These are phyloP conservation scores for Stegastes partitus DNA, from an alignment of 2,113 vertebrate genomes.

Conservation along the genomic window DNA sequence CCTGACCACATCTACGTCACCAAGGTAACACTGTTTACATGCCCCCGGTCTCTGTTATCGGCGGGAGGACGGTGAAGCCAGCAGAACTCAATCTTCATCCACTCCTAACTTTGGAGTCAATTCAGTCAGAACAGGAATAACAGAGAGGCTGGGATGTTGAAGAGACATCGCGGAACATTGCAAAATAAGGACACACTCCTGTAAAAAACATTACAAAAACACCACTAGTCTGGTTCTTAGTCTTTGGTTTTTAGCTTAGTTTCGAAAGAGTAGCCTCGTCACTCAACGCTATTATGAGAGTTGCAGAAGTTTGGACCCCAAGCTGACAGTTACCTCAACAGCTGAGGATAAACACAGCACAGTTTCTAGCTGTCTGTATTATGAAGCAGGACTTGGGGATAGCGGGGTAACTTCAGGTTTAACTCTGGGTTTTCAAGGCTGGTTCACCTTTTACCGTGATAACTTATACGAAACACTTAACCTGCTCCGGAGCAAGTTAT, in stretches of 20 bases:
- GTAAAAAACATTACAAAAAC: background rate
- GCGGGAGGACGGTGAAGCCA: constrained; percentile 29
- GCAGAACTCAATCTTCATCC: background rate
- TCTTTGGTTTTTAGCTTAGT: background rate
- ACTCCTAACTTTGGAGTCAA: background rate
- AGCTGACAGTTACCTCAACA: background rate
- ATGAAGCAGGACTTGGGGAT: too few species aligned
- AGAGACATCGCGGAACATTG: background rate
- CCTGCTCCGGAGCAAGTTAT: too few species aligned
- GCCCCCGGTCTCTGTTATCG: constrained; percentile 17
- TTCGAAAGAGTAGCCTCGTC: background rate
- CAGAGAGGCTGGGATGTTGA: background rate
- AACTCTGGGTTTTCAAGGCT: too few species aligned
- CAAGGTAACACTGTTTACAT: constrained; percentile 86
- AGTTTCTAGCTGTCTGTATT: background rate
- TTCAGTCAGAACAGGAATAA: background rate
- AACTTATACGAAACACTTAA: too few species aligned
- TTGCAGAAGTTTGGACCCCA: background rate
- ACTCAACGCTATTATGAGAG: background rate
- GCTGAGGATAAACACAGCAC: too few species aligned
- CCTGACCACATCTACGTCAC: constrained; percentile 96
- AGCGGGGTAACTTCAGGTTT: too few species aligned
- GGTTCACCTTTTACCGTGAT: too few species aligned
- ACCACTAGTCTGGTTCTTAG: background rate
- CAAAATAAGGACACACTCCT: constrained; percentile 8